Base-by-base conservation (phyloP, 37 sponge, comb jelly and placozoan genomes). In the Petrosia ficiformis region DNA sequence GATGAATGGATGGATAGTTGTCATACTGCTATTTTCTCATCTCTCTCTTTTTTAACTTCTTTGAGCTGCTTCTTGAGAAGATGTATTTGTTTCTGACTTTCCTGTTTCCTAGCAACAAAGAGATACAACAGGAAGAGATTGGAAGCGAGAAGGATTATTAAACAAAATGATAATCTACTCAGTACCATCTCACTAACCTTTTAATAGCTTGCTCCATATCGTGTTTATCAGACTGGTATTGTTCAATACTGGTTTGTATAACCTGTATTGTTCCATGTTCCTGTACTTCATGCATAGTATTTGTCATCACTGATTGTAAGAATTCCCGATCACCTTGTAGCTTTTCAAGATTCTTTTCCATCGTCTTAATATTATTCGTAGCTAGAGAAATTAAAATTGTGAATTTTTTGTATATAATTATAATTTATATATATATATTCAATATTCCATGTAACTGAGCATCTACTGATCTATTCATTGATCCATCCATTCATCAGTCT, bases 21-120 rank as follows among this genome's bases (percentile, higher is more conserved):
- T 42, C 71, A 39, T 39, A 91, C 92, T 32, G 28, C 39, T 4
- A 91, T 22, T 32, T 91, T 75, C 22, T 81, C 80, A 65, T 95
- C 96, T 60, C 82, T 95, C 31, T 84, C 74, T 44, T 48, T 82
- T 70, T 85, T 90, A 19, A 95, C 69, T 40, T 78, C 75, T 3
- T 48, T 37, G 37, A 86, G 56, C 37, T 95, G 79, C 59, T 78
- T 84, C 70, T 75, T 84, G 16, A 95, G 81, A 39, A 76, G 54
- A 35, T 77, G 67, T 36, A 95, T 82, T 24, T 79, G 73, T 73
- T 86, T 78, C 32, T 87, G 67, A 57, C 92, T 79, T 34, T 82
- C 70, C 77, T 95, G 89, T 59, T 95, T 92, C 70, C 95, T 95
- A 48, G 30, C 4, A 40, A 29, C 22, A 10, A 61, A 28, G 4